Evolutionary conservation across 2,888 invertebrate genomes (phyloP).

Genomic region (Macaria liturata): DNA sequence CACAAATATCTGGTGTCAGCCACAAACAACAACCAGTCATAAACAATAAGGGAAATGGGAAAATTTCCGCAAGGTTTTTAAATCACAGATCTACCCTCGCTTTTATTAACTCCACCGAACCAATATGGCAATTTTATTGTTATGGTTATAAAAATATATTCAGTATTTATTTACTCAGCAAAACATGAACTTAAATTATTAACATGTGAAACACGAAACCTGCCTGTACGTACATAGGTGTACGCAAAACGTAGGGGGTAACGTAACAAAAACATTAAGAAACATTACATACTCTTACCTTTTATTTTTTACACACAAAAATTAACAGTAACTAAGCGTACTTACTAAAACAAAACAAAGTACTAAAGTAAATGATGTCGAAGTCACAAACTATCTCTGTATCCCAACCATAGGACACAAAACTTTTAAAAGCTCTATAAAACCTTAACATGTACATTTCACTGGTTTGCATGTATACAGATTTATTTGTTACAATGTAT

Average conservation of each 20-base stretch:
- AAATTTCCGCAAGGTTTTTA: constrained; percentile 23
- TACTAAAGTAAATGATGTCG: too few species aligned
- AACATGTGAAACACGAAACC: too few species aligned
- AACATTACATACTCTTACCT: too few species aligned
- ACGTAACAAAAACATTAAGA: too few species aligned
- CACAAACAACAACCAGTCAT: constrained; percentile 20
- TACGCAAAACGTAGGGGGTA: too few species aligned
- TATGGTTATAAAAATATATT: constrained; percentile 2
- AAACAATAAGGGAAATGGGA: constrained; percentile 26
- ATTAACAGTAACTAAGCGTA: too few species aligned
- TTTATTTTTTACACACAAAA: too few species aligned
- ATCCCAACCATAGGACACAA: constrained; percentile 1
- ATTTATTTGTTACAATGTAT: too few species aligned
- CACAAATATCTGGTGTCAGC: constrained; percentile 11
- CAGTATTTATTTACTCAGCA: too few species aligned
- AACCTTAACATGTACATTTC: constrained; percentile 7
- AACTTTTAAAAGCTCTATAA: constrained; percentile 11
- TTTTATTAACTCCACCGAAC: constrained; percentile 10
- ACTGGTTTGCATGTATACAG: not conserved
- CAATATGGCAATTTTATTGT: constrained; percentile 7
- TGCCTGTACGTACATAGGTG: too few species aligned
- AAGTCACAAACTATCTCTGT: not conserved
- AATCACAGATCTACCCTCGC: constrained; percentile 25
- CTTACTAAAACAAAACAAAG: too few species aligned
- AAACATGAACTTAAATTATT: too few species aligned